Evolutionary conservation across 2,888 invertebrate species (phyloP), one percentile per base, ranked within the genome.

Genomic region (Agapostemon virescens): DNA sequence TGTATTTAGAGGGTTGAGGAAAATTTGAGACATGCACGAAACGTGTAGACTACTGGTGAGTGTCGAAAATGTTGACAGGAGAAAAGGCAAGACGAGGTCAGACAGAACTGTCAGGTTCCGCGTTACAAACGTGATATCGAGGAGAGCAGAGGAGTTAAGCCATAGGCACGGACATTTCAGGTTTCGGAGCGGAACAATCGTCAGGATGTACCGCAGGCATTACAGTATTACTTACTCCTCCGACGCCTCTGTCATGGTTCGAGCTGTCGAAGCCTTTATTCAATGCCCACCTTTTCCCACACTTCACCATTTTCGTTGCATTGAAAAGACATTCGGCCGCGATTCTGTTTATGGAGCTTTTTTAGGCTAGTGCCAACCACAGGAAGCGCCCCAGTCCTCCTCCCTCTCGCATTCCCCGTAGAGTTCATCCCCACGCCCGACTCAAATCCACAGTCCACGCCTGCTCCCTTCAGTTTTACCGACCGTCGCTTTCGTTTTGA

Each of bases 191-290:
- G 72, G 83, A 84, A 84, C 67, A 79, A 75, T 75, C 71, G n/a
- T 45, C 58, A 58, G 58, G 68, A 69, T 64, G 70, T 68, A 71
- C 72, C 30, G 69, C 38, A 52, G 67, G 76, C 76, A 52, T 78
- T 70, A 63, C 45, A 52, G 52, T 68, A 49, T 23, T 93, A 95
- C 96, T 96, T 94, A 97, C 97, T 96, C 96, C 95, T 97, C 97
- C 96, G 95, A 96, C 95, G 95, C 95, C 95, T 97, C 97, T 96
- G 96, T 97, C 97, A 97, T 97, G 96, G 94, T 97, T 96, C 94
- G 96, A 95, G 94, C 95, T 95, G 95, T 95, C 95, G 95, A 96
- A 96, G 95, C 95, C 95, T 95, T 95, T 96, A 97, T 95, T 96
- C 95, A 95, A 95, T 95, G 95, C 95, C 95, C 95, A 95, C 96